Base-by-base conservation (phyloP, 2,113 vertebrate species). In the Lonchura striata region DNA sequence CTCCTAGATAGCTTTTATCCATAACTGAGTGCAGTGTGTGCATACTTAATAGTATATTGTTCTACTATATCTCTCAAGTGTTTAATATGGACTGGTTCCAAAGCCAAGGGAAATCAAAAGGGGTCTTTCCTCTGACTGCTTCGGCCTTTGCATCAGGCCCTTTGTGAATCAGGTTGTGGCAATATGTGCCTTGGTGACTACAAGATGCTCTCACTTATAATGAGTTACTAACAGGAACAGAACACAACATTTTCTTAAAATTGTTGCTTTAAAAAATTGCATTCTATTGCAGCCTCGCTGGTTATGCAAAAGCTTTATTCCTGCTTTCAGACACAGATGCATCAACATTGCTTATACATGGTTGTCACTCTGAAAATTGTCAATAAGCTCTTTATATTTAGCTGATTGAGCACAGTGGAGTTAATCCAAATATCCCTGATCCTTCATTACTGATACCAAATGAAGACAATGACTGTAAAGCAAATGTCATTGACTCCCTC, bases 391-490 rank as follows among this genome's bases (percentile, higher is more conserved):
- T 77, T 91, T 80, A 68, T 74, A 74, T 90, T 72, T 57, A 90
- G 60, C 52, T 93, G 49, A 68, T 95, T 8, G 14, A 90, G 70
- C 50, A 90, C n/a, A 18, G 72, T 60, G 66, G 86, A 88, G 44
- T 80, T 90, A 72, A 82, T 95, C 91, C 94, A 92, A 96, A 96
- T 90, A 59, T 90, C 89, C 82, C 86, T 69, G 82, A 72, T 75
- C 74, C 59, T 92, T 96, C 93, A 90, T 92, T 93, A 90, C 69
- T 60, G 82, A 95, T 92, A 95, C 15, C 65, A 94, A 91, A 94
- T 83, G 53, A 95, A 91, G 93, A 95, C 82, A 94, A 96, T 80
- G 86, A 57, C 60, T 88, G 66, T 53, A 92, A 87, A 92, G 88
- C 68, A 97, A 97, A 96, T 94, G 85, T 60, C 92, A 97, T 17